These are phyloP conservation scores for Axinella damicornis DNA, from an alignment of 37 sponge, comb jelly and placozoan species.

Conservation along the genomic window DNA sequence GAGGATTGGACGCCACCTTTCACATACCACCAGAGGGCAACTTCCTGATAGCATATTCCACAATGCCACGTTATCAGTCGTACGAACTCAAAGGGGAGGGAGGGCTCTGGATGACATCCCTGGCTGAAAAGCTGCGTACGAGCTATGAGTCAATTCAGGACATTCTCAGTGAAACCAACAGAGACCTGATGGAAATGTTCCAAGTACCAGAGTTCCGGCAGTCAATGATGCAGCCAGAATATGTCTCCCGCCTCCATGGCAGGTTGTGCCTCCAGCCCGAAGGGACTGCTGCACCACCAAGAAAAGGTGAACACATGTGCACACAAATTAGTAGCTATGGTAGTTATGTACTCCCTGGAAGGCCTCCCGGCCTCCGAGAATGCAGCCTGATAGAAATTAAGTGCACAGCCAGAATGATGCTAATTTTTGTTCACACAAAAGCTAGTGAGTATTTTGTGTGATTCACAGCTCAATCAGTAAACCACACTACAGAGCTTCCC, in stretches of 20 bases:
- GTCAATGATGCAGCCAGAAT: slow-evolving; percentile 24
- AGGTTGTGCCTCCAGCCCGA: not conserved
- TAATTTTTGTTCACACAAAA: too few species aligned
- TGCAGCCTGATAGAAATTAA: too few species aligned
- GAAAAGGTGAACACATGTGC: too few species aligned
- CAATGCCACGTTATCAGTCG: slow-evolving; percentile 34
- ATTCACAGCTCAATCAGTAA: too few species aligned
- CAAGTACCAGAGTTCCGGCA: not conserved
- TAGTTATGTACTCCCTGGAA: too few species aligned
- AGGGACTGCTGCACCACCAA: not conserved
- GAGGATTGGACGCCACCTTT: not conserved
- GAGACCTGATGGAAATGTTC: not conserved
- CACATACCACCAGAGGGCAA: slow-evolving; percentile 36
- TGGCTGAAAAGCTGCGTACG: slow-evolving; percentile 14
- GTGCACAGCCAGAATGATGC: too few species aligned
- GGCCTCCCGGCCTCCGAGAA: too few species aligned
- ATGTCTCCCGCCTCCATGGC: slow-evolving; percentile 14
- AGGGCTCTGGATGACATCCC: slow-evolving; percentile 27
- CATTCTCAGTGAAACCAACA: slow-evolving; percentile 23
- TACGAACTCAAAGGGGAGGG: slow-evolving; percentile 17
- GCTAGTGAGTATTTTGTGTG: too few species aligned
- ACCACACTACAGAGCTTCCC: too few species aligned
- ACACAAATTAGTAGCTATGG: too few species aligned
- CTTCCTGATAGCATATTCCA: slow-evolving; percentile 54
- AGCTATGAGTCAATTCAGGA: slow-evolving; percentile 17